Percentiles rank a stretch among this genome's conserved stretches.
Conservation (phyloP, 2,797 vertebrate genomes). For the Mus caroli region DNA sequence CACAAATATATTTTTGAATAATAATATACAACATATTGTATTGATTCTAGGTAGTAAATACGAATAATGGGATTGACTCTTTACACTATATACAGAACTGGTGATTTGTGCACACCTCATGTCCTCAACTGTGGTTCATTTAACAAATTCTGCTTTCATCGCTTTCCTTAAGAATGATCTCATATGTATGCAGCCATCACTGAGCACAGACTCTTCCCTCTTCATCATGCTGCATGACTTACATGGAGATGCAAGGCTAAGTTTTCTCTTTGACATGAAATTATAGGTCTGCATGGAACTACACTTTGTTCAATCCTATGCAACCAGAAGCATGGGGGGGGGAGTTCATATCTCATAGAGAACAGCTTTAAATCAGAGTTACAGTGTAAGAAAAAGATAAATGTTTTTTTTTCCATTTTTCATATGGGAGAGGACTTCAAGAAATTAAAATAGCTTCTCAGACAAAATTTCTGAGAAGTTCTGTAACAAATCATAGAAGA, state of each 20-base stretch:
- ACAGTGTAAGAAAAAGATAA: constrained; percentile 46
- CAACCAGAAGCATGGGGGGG: background rate
- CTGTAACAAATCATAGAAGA: constrained; percentile 44
- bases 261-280: background rate
- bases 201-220: background rate
- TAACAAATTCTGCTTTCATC: background rate
- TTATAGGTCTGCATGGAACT: background rate
- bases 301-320: background rate
- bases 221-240: fast-evolving
- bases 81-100: background rate
- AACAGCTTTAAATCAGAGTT: constrained; percentile 34
- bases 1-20: background rate
- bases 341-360: background rate
- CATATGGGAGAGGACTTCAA: constrained; percentile 40
- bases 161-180: background rate
- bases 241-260: too few species aligned
- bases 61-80: background rate
- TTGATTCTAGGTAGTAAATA: background rate
- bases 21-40: too few species aligned
- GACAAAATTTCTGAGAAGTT: constrained; percentile 60
- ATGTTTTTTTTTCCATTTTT: constrained; percentile 47
- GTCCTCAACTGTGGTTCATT: background rate
- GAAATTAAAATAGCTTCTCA: constrained; percentile 59
- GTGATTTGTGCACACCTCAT: background rate
- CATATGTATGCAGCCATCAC: background rate